phyloP scores from a whole-genome alignment of 1,140 invertebrate genomes.

The Copidosoma floridanum region DNA sequence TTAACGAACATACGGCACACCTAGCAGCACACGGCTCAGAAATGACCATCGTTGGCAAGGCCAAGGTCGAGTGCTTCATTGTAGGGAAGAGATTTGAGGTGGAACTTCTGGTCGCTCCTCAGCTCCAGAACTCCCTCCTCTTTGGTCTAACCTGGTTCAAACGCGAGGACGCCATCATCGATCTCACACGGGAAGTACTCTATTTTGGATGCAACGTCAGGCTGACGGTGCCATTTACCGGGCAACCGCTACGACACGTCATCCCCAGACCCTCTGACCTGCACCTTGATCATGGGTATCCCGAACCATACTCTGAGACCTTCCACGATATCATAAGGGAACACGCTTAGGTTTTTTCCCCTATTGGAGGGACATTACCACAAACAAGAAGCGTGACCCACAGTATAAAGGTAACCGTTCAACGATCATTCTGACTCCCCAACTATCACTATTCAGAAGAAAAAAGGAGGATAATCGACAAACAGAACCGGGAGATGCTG shows the following conservation, averaged over 20 bases:
- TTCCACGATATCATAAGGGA: not conserved
- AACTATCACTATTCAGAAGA: conserved; percentile 18
- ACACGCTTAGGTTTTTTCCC: not conserved
- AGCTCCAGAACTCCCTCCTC: no score
- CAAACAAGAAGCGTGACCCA: not conserved
- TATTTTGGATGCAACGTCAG: not conserved
- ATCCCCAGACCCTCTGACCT: not conserved
- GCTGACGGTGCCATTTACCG: not conserved
- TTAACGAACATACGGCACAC: not conserved
- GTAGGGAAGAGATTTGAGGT: no score
- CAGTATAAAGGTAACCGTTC: not conserved
- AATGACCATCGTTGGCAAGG: not conserved
- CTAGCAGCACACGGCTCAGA: not conserved
- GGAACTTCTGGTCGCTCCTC: not conserved
- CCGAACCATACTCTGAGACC: no score
- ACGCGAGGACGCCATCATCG: no score
- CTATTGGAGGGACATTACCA: not conserved
- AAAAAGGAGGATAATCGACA: conserved; percentile 14
- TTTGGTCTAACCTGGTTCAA: no score
- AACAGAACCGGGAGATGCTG: conserved; percentile 30
- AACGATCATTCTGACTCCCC: not conserved
- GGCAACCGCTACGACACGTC: no score
- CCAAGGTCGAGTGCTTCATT: not conserved
- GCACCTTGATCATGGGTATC: not conserved
- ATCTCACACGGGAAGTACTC: no score